Evolutionary conservation across 1,140 invertebrate genomes (phyloP).

Genomic region (Druon quercuslanigerum): DNA sequence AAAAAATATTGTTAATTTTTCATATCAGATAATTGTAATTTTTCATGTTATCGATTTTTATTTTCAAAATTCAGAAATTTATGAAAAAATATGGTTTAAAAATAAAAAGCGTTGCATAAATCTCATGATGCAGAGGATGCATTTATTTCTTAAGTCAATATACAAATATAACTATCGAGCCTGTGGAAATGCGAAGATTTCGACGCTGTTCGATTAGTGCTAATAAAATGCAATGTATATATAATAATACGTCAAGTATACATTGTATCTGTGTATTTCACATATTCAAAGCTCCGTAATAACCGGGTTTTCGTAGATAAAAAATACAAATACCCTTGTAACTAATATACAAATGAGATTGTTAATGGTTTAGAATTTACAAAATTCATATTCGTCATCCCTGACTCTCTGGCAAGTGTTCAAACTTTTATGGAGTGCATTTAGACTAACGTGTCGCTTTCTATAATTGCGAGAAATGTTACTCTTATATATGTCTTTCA

Average conservation of each 20-base stretch:
- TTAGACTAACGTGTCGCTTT: too few species aligned
- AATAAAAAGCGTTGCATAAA: slow-evolving; percentile 20
- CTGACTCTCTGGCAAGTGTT: background rate
- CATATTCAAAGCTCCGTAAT: slow-evolving; percentile 11
- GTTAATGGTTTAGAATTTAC: background rate
- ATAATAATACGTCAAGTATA: background rate
- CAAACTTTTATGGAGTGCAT: background rate
- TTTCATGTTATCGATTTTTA: too few species aligned
- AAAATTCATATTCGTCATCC: background rate
- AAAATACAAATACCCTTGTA: slow-evolving; percentile 9
- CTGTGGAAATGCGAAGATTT: slow-evolving; percentile 16
- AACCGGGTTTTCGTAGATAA: slow-evolving; percentile 10
- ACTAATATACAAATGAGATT: slow-evolving; percentile 21
- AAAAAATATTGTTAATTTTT: too few species aligned
- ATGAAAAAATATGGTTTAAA: background rate
- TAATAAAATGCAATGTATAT: slow-evolving; percentile 11
- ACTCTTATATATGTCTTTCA: too few species aligned
- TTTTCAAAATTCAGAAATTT: background rate
- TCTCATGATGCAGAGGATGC: slow-evolving; percentile 35
- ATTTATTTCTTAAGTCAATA: slow-evolving; percentile 40
- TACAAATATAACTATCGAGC: slow-evolving; percentile 35
- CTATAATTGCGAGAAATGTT: too few species aligned
- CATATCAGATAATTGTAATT: too few species aligned
- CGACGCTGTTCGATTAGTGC: slow-evolving; percentile 9
- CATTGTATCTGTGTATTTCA: slow-evolving; percentile 7